Evolutionary conservation across 2,797 vertebrate genomes (phyloP).

Genomic region (Gymnothorax reevesii): DNA sequence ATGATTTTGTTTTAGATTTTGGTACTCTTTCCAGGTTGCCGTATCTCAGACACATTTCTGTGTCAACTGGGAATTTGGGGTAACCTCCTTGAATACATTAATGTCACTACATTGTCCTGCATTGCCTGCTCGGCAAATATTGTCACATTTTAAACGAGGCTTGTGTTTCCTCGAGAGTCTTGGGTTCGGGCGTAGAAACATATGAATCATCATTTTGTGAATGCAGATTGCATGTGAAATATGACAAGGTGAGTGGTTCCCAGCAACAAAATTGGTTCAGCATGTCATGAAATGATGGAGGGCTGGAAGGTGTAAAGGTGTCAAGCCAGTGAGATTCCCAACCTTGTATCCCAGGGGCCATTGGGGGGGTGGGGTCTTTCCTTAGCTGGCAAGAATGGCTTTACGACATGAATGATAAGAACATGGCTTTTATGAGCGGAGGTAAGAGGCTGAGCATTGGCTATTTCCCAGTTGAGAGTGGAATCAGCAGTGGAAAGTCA

Average conservation of each 20-base stretch:
- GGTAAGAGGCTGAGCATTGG: not conserved
- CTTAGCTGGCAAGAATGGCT: not conserved
- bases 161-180: not conserved
- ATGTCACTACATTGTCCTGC: not conserved
- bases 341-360: not conserved
- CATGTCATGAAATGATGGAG: not conserved
- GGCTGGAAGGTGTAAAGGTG: not conserved
- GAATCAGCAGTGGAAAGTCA: not conserved
- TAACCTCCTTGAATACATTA: not conserved
- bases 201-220: not conserved
- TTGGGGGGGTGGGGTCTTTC: not conserved
- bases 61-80: not conserved
- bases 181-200: not conserved
- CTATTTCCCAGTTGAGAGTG: not conserved
- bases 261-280: not conserved
- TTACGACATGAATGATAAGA: not conserved
- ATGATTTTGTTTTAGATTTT: not conserved
- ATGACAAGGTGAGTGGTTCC: not conserved
- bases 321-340: not conserved
- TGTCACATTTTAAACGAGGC: not conserved
- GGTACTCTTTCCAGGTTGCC: not conserved
- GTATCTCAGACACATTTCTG: not conserved
- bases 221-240: not conserved
- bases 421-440: not conserved
- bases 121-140: not conserved